Conservation (phyloP, 1,140 invertebrate species). For the Belonocnema kinseyi region DNA sequence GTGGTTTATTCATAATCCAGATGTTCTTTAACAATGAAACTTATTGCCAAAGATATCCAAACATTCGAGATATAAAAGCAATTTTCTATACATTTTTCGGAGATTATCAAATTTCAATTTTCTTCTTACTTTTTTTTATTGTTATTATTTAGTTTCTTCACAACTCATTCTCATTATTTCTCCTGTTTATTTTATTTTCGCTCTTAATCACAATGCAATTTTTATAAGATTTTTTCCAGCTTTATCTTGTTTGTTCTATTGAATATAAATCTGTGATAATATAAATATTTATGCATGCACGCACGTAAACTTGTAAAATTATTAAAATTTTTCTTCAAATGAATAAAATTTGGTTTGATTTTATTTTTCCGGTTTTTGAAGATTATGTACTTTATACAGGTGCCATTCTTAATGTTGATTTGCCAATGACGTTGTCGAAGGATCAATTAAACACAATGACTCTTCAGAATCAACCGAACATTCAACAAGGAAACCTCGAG, state of each 20-base stretch:
- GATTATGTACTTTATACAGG: slow-evolving; percentile 49
- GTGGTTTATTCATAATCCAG: slow-evolving; percentile 43
- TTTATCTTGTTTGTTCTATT: neutral
- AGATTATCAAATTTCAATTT: neutral
- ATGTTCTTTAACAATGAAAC: neutral
- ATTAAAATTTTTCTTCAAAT: no score
- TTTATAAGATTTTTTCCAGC: slow-evolving; percentile 14
- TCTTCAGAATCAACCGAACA: slow-evolving; percentile 55
- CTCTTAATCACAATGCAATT: slow-evolving; percentile 26
- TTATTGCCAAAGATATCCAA: neutral
- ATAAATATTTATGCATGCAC: no score
- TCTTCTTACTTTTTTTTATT: neutral
- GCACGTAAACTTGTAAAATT: no score
- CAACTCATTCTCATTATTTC: neutral
- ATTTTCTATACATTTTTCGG: slow-evolving; percentile 12
- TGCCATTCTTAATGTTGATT: slow-evolving; percentile 67
- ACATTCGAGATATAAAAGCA: neutral
- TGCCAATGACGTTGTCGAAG: slow-evolving; percentile 62
- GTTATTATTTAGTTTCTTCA: neutral
- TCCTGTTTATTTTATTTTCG: neutral
- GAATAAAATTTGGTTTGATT: neutral
- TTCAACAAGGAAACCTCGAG: slow-evolving; percentile 56
- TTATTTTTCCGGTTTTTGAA: neutral
- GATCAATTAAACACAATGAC: slow-evolving; percentile 51
- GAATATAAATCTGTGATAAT: no score